Evolutionary conservation across 2,797 vertebrate species (phyloP).

Genomic region (Melanotaenia nigrans): DNA sequence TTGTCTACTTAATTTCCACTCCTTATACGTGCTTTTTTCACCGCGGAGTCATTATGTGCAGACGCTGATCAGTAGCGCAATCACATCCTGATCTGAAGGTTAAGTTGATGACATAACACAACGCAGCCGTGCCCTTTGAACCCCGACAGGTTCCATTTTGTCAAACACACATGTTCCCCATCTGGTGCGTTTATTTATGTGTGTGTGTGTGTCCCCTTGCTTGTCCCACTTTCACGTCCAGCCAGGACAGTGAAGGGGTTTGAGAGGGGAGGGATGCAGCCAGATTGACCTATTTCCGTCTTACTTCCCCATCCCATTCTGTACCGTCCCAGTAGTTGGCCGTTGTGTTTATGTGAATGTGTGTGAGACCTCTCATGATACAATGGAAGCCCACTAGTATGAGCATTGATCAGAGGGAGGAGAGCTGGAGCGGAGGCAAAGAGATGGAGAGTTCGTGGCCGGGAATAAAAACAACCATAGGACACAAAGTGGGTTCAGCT

Average conservation of each 20-base stretch:
- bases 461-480: conserved; percentile 66
- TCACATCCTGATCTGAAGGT: conserved; percentile 61
- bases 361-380: conserved; percentile 52
- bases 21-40: not conserved
- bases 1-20: not conserved
- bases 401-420: conserved; percentile 65
- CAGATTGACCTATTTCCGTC: conserved; percentile 79
- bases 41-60: not conserved
- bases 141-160: conserved; percentile 74
- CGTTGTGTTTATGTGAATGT: conserved; percentile 35
- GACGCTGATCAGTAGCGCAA: conserved; percentile 54
- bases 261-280: conserved; percentile 68
- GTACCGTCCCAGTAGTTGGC: conserved; percentile 50
- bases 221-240: conserved; percentile 77
- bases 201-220: conserved; percentile 46
- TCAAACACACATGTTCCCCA: conserved; percentile 69
- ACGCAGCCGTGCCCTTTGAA: conserved; percentile 63
- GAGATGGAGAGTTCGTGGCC: conserved; percentile 59
- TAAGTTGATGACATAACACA: conserved; percentile 75
- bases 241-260: conserved; percentile 68
- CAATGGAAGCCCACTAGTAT: conserved; percentile 57
- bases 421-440: conserved; percentile 60
- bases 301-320: conserved; percentile 56
- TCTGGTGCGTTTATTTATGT: conserved; percentile 58
- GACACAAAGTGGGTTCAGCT: conserved; percentile 61